Base-by-base conservation (phyloP, 2,888 invertebrate species). In the Athripsodes cinereus region DNA sequence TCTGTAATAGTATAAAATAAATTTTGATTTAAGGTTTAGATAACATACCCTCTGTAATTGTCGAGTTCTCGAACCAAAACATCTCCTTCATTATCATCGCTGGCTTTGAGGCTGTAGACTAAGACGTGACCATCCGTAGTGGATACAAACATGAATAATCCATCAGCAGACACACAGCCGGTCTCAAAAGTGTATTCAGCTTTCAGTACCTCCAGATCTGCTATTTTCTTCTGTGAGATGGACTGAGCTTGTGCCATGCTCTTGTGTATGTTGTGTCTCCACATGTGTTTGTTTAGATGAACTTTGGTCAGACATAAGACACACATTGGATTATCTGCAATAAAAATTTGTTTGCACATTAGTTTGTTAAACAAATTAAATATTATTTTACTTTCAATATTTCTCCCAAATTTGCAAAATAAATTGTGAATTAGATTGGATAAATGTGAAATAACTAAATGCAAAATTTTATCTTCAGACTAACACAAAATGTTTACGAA, bases 41-140 rank as follows among this genome's bases (percentile, higher is more conserved):
- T n/a, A n/a, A n/a, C 75, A 70, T 59, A 79, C 79, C 79, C 78
- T 62, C 79, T 69, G 16, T 72, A 66, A 66, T 79, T 78, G 60
- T 76, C 75, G 62, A 78, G 64, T 62, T 78, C 74, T 58, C 76
- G 75, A 1, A 72, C 67, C 35, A 71, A 66, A n/a, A n/a, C n/a
- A n/a, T n/a, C n/a, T n/a, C n/a, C n/a, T n/a, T n/a, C n/a, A n/a
- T n/a, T n/a, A n/a, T n/a, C n/a, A 1, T 68, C 64, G 50, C 72
- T 68, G n/a, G 69, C 77, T 61, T 74, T 74, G 62, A 79, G 64
- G 66, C 76, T 74, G 1, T 77, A 67, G 49, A 75, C 74, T 0
- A 77, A 69, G 1, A 78, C 70, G 2, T 77, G 66, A 47, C 75
- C 73, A 48, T 78, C 78, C 54, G 77, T 71, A 0, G 79, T 79